These are phyloP conservation scores for Osmoderma eremita DNA, from an alignment of 2,888 invertebrate genomes.

Conservation along the genomic window DNA sequence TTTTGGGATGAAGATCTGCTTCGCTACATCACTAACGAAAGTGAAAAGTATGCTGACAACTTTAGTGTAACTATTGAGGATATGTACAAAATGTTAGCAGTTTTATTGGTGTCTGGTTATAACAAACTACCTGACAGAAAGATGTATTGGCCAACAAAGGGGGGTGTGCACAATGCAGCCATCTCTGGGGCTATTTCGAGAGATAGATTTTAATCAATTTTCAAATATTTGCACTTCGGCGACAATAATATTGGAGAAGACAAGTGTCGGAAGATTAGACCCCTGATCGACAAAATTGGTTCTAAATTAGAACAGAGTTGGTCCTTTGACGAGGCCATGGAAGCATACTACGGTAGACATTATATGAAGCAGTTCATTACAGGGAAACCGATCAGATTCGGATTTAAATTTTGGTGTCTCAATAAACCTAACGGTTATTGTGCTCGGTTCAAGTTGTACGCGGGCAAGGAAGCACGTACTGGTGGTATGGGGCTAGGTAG, in stretches of 20 bases:
- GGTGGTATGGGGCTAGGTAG: too few relatives aligned
- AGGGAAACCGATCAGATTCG: background rate
- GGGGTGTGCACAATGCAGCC: constrained; percentile 4
- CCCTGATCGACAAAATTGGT: background rate
- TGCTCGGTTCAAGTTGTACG: too few relatives aligned
- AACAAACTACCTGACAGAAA: background rate
- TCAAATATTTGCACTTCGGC: too few relatives aligned
- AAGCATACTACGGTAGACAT: background rate
- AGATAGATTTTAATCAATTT: too few relatives aligned
- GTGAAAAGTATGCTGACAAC: background rate
- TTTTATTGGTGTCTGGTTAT: constrained; percentile 10
- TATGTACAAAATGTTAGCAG: constrained; percentile 14
- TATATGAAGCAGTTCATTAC: background rate
- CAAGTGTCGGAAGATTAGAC: constrained; percentile 9
- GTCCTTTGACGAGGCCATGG: constrained; percentile 8
- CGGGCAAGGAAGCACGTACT: too few relatives aligned
- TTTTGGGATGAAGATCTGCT: too few relatives aligned
- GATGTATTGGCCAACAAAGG: constrained; percentile 14
- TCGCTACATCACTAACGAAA: too few relatives aligned
- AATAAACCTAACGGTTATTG: too few relatives aligned
- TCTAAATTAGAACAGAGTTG: constrained; percentile 1
- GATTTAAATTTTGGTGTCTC: background rate
- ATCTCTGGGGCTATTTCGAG: too few relatives aligned
- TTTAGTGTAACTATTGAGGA: too few relatives aligned
- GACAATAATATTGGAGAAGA: too few relatives aligned